Percentiles rank a stretch among this genome's conserved stretches.
phyloP scores from a whole-genome alignment of 2,797 vertebrate genomes.

The Cheirogaleus major region DNA sequence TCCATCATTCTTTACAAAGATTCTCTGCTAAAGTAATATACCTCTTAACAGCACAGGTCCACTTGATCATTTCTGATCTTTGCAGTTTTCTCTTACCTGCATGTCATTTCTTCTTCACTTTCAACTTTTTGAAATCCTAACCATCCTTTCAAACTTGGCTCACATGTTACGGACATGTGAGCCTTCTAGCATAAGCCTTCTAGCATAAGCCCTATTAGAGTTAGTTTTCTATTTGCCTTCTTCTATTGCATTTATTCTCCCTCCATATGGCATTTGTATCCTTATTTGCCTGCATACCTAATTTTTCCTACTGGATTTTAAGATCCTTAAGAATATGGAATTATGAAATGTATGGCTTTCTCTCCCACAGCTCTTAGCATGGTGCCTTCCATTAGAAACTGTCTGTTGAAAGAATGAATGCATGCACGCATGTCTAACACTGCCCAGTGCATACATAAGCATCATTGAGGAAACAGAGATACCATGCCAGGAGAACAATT shows the following conservation, averaged over 20 bases:
- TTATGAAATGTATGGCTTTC: slow-evolving; percentile 15
- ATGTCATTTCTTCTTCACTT: neutral
- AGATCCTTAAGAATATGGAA: neutral
- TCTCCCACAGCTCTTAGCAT: slow-evolving; percentile 40
- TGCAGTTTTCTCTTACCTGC: neutral
- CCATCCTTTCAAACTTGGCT: neutral
- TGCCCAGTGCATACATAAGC: neutral
- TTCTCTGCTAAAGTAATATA: neutral
- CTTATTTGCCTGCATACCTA: neutral
- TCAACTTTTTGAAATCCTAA: neutral
- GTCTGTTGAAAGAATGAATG: neutral
- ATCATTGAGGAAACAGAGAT: neutral
- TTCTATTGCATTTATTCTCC: neutral
- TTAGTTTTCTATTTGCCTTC: neutral
- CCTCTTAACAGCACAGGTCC: neutral
- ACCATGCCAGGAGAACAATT: neutral
- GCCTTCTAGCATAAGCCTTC: neutral
- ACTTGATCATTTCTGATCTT: neutral
- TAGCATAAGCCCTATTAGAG: neutral
- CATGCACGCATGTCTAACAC: neutral
- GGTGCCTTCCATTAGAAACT: slow-evolving; percentile 22
- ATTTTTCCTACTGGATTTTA: neutral
- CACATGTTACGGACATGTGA: no score
- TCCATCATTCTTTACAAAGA: neutral
- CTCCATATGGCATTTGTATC: neutral